Percentiles rank a stretch among this genome's conserved stretches.
Evolutionary conservation across 2,113 vertebrate genomes (phyloP).

Genomic region (Albula glossodonta): DNA sequence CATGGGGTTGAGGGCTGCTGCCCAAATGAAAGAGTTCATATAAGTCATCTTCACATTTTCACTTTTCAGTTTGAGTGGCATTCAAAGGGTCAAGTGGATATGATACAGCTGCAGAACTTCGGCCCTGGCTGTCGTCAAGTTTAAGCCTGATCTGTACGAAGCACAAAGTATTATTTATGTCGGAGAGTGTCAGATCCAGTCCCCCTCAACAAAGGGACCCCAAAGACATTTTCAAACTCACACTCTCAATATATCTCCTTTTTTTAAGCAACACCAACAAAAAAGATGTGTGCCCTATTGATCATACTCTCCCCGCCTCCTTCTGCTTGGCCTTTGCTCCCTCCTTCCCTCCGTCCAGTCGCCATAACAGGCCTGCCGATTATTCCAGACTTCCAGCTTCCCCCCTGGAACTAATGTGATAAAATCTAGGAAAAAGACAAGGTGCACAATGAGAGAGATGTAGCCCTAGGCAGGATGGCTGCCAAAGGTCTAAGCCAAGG

Average conservation of each 20-base stretch:
- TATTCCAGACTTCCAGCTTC: slow-evolving; percentile 58
- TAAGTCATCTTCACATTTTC: background rate
- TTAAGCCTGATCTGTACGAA: background rate
- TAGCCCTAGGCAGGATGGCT: slow-evolving; percentile 49
- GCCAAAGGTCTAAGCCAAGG: slow-evolving; percentile 52
- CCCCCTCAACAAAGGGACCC: slow-evolving; percentile 32
- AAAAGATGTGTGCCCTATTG: slow-evolving; percentile 31
- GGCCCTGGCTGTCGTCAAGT: background rate
- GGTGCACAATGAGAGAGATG: slow-evolving; percentile 65
- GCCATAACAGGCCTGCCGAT: slow-evolving; percentile 50
- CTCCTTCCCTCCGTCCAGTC: slow-evolving; percentile 26
- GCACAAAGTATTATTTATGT: background rate
- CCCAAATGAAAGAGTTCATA: background rate
- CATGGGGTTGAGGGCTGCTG: background rate
- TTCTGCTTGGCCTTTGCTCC: slow-evolving; percentile 23
- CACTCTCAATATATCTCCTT: slow-evolving; percentile 37
- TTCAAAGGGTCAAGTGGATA: slow-evolving; percentile 8
- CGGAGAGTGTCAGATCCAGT: background rate
- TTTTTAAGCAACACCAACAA: slow-evolving; percentile 32
- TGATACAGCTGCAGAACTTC: background rate
- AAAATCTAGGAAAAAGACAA: slow-evolving; percentile 61
- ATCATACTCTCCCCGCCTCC: slow-evolving; percentile 25
- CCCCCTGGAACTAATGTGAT: slow-evolving; percentile 73
- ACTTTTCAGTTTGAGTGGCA: background rate
- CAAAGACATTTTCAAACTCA: slow-evolving; percentile 26